Base-by-base conservation (phyloP, 2,113 vertebrate species). In the Lycaon pictus region DNA sequence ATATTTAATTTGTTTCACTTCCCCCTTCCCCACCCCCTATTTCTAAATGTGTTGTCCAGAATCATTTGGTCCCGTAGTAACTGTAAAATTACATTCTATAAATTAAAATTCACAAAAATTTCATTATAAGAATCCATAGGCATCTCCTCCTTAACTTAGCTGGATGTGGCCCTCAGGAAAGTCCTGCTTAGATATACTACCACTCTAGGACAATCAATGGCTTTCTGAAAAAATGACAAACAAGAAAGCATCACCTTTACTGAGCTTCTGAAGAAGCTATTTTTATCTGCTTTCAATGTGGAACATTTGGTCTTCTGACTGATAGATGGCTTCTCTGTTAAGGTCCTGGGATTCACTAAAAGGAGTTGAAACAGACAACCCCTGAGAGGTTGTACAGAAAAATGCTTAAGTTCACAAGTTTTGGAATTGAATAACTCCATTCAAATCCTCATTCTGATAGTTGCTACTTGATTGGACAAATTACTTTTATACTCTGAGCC, bases 241-340 rank as follows among this genome's bases (percentile, higher is more conserved):
- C 80, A 58, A 90, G n/a, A 60, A 93, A 37, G 19, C 43, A 9
- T 95, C 58, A 80, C 23, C 17, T 74, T 76, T 80, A 22, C 4
- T 56, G 32, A 58, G 17, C 2, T 79, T 51, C 19, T 51, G 62
- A 80, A 17, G 25, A 84, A 67, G 35, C 60, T 84, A 55, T 77
- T 93, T 90, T 86, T 74, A 67, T 62, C 80, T 67, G 12, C 53
- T 95, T 96, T 94, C 37, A 92, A 55, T 58, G 53, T 1, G 88
- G 48, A 93, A 51, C 62, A 79, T 71, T 88, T 81, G 48, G 53
- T 65, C 79, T 90, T 60, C 23, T 89, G 23, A 65, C 22, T 79
- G 67, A 94, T 11, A 37, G 19, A n/a, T 37, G 13, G 37, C 43
- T 58, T 72, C 48, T 65, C 80, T 86, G n/a, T 90, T 74, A 95